Evolutionary conservation across 2,888 invertebrate genomes (phyloP), one percentile per base, ranked within the genome.

Genomic region (Cheilosia variabilis): DNA sequence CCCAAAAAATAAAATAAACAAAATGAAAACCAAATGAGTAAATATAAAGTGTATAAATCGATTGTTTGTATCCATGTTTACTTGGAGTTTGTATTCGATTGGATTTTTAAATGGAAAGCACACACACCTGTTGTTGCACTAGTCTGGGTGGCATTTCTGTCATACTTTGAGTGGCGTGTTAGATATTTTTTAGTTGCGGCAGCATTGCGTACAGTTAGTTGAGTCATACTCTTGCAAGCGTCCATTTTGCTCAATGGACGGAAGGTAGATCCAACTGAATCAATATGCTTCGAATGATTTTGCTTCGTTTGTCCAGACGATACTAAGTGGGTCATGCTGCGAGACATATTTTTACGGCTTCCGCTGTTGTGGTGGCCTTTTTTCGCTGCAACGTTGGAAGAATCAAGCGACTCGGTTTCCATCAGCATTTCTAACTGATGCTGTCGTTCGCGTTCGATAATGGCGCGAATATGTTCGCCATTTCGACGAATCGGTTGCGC

Each of bases 301-400:
- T 66, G 66, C 60, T 83, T 83, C 60, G 65, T 52, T 19, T 65
- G 62, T 75, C 87, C 78, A 78, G 73, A 71, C 69, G 81, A 87
- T 80, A 92, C 92, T 89, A 95, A 93, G 92, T 95, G 95, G 92
- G 95, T 95, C 95, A 95, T 95, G 93, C 95, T 95, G 92, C 95
- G 95, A 90, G 95, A 95, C 93, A 95, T 94, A 91, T 92, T 88
- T 80, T 86, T 87, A 41, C 73, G 93, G 71, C 89, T 88, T 50
- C 88, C 89, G 90, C 89, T 89, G 50, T 87, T 88, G 34, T 87
- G 80, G 34, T 88, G 88, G 43, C 71, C 82, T 63, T 87, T 79
- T 19, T 79, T 88, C 66, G 76, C 68, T 47, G 73, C 73, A 45
- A 73, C 71, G 75, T 88, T 90, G 43, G 81, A 62, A 3, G 72